A percentile compares a stretch with the other conserved stretches of the same genome.
These are phyloP conservation scores for Chymomyza procnemis DNA, from an alignment of 2,888 invertebrate genomes.

Conservation along the genomic window DNA sequence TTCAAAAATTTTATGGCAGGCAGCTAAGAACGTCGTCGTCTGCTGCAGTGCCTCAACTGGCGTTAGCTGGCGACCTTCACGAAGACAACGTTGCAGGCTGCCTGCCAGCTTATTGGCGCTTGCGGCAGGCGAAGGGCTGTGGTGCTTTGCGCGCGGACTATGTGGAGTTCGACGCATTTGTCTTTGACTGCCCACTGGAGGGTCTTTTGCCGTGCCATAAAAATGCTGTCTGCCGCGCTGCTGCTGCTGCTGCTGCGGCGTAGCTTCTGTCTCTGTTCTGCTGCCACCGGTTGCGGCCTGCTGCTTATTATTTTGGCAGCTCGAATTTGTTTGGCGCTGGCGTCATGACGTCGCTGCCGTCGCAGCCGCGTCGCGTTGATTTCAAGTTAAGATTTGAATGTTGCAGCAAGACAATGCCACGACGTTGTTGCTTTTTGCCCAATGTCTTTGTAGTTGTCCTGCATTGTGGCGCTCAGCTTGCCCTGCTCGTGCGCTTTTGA, in stretches of 20 bases:
- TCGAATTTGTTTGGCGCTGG: constrained; percentile 70
- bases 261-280: constrained; percentile 31
- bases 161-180: constrained; percentile 52
- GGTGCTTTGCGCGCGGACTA: too few relatives aligned
- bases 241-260: not conserved
- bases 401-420: constrained; percentile 54
- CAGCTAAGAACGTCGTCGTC: constrained; percentile 20
- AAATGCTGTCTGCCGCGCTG: constrained; percentile 27
- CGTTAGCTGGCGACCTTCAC: constrained; percentile 41
- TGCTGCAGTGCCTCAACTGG: constrained; percentile 25
- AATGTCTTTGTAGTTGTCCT: not conserved
- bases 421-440: constrained; percentile 6
- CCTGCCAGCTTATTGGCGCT: constrained; percentile 3
- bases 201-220: constrained; percentile 37
- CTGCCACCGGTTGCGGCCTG: constrained; percentile 2
- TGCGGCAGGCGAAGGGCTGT: not conserved
- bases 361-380: constrained; percentile 58
- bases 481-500: constrained; percentile 11
- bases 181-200: constrained; percentile 27
- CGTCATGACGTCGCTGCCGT: constrained; percentile 37
- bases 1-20: constrained; percentile 65
- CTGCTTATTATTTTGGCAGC: constrained; percentile 73
- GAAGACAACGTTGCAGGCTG: constrained; percentile 9
- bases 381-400: constrained; percentile 78
- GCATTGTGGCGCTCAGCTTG: constrained; percentile 18